Percentiles rank a stretch among this genome's conserved stretches.
Conservation (phyloP, 2,888 invertebrate genomes). For the Amiota mariae region DNA sequence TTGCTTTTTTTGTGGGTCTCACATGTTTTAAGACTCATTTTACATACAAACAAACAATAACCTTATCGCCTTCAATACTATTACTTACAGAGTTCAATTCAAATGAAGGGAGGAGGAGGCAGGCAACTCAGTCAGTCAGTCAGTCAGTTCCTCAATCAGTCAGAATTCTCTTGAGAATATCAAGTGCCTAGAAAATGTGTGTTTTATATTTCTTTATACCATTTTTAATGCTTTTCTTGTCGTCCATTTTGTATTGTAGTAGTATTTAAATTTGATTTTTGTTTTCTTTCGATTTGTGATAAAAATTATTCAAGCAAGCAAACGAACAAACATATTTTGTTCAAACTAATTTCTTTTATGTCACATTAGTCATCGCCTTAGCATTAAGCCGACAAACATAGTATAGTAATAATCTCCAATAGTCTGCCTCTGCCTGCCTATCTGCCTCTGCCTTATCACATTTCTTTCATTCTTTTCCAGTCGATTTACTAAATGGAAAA, state of each 20-base stretch:
- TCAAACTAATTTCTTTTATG: constrained; percentile 21
- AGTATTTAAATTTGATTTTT: neutral
- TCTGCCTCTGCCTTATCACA: too few relatives aligned
- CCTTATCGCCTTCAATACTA: neutral
- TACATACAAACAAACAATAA: constrained; percentile 11
- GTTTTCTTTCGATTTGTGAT: neutral
- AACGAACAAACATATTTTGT: neutral
- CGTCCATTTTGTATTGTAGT: constrained; percentile 21
- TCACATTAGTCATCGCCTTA: constrained; percentile 23
- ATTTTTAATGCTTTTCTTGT: neutral
- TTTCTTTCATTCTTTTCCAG: too few relatives aligned
- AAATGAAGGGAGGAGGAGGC: neutral
- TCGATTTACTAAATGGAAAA: too few relatives aligned
- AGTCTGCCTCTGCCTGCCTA: too few relatives aligned
- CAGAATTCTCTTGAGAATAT: neutral
- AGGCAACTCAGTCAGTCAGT: neutral
- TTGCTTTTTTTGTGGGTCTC: neutral
- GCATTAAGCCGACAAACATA: too few relatives aligned
- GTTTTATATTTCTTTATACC: neutral
- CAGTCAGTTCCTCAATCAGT: neutral
- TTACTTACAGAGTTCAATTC: too few relatives aligned
- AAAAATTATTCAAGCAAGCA: too few relatives aligned
- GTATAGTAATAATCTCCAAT: too few relatives aligned
- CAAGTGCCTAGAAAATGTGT: constrained; percentile 10
- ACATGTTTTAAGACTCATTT: constrained; percentile 24